Conservation (phyloP, 2,797 vertebrate genomes). For the Halcyon leucocephala region DNA sequence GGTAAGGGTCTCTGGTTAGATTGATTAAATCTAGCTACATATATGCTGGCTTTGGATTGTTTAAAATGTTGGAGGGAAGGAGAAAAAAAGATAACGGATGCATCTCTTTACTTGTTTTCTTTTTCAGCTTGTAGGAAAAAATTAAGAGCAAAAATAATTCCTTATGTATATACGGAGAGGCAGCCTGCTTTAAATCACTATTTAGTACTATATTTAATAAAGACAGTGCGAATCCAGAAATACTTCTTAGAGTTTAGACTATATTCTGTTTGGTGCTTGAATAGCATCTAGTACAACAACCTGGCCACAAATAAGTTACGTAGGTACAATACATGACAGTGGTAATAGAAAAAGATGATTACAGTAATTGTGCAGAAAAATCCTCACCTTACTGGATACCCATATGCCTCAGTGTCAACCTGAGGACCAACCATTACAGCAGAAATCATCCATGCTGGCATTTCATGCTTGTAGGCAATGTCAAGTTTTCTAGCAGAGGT, state of each 20-base stretch:
- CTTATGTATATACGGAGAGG: neutral
- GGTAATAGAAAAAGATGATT: neutral
- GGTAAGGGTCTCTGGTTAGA: neutral
- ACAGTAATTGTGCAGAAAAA: neutral
- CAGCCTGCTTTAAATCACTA: neutral
- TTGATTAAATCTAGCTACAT: neutral
- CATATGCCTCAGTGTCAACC: neutral
- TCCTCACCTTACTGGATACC: neutral
- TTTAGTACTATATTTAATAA: neutral
- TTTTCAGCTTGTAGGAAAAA: neutral
- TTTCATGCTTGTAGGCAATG: neutral
- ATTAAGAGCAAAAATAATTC: neutral
- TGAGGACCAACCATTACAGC: neutral
- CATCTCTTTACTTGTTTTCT: fast-evolving
- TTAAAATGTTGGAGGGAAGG: neutral
- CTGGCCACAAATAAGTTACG: neutral
- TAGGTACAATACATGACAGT: neutral
- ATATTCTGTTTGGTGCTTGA: neutral
- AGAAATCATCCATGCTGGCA: constrained; percentile 2
- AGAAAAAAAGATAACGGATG: neutral
- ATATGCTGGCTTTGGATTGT: neutral
- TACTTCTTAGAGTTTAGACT: neutral
- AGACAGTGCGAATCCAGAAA: neutral
- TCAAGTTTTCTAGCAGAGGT: constrained; percentile 37
- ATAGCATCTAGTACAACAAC: neutral